Base-by-base conservation (phyloP, 2,888 invertebrate genomes). In the Thumatha senex region DNA sequence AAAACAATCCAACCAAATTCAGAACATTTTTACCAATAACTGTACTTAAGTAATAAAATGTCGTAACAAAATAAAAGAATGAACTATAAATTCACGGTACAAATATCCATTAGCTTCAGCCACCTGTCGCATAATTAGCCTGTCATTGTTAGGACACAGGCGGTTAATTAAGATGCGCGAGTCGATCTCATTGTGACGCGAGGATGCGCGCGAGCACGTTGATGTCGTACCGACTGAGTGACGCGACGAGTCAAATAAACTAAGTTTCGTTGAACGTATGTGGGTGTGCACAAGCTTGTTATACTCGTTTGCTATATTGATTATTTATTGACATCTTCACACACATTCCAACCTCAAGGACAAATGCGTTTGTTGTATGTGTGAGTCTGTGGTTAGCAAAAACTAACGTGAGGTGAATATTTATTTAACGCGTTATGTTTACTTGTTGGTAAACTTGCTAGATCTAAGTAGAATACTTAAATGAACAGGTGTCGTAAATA, bases 91-190 rank as follows among this genome's bases (percentile, higher is more conserved):
- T 62, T 60, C 58, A 61, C 58, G 49, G 54, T 61, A 58, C 56
- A 58, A 63, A 52, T 65, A 63, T 66, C 61, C 51, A 70, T 65
- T 72, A 73, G 70, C 66, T 55, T 72, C 62, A 72, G 62, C 70
- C 81, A 80, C 77, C 81, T 84, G 84, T 70, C 65, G 72, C 74
- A 74, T 82, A 84, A 85, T 85, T 83, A 83, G 70, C 66, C 65
- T 55, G 64, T 80, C 71, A 87, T 88, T 87, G 89, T 86, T 80
- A 65, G 63, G 51, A 62, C 64, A 58, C 61, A 54, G 58, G 63
- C 62, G 63, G 75, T 66, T 86, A 81, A 87, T 89, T 88, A 79
- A 78, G 78, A 89, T 88, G 84, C 87, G 75, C 75, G 79, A 76
- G 76, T 64, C 76, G 75, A 51, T 73, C 70, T 70, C 66, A 68